Conservation (phyloP, 2,797 vertebrate species). For the Coilia nasus region DNA sequence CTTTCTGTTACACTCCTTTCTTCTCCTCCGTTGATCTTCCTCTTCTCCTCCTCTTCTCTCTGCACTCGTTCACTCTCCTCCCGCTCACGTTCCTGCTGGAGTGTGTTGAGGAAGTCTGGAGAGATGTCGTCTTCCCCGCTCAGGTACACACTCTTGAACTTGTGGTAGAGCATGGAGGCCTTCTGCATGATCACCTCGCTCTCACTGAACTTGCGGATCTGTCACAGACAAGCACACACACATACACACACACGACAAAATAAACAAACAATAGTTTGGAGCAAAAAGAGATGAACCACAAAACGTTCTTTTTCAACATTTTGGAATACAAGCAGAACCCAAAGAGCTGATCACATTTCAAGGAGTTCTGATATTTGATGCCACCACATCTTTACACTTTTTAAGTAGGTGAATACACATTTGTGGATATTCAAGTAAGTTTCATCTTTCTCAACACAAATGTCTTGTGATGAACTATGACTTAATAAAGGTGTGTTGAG, state of each 20-base stretch:
- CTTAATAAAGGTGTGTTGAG: no score
- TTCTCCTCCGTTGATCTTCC: not conserved
- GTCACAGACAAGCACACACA: constrained; percentile 33
- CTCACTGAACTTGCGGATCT: constrained; percentile 90
- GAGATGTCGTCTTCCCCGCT: constrained; percentile 90
- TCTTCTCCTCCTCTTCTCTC: not conserved
- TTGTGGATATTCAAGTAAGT: no score
- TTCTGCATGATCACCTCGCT: constrained; percentile 93
- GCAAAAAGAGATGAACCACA: no score
- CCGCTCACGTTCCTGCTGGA: constrained; percentile 69
- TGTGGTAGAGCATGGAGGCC: constrained; percentile 95
- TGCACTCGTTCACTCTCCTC: constrained; percentile 40
- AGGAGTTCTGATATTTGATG: no score
- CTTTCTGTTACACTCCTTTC: not conserved
- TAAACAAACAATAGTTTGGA: no score
- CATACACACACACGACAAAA: constrained; percentile 15
- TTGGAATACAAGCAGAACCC: no score
- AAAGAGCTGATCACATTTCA: no score
- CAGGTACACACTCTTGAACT: constrained; percentile 94
- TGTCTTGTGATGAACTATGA: no score
- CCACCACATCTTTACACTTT: no score
- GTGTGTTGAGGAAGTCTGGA: constrained; percentile 84
- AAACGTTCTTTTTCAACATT: no score
- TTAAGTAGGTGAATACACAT: no score
- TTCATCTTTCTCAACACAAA: no score